These are phyloP conservation scores for Apteryx owenii DNA, from an alignment of 2,113 vertebrate genomes.

Conservation along the genomic window DNA sequence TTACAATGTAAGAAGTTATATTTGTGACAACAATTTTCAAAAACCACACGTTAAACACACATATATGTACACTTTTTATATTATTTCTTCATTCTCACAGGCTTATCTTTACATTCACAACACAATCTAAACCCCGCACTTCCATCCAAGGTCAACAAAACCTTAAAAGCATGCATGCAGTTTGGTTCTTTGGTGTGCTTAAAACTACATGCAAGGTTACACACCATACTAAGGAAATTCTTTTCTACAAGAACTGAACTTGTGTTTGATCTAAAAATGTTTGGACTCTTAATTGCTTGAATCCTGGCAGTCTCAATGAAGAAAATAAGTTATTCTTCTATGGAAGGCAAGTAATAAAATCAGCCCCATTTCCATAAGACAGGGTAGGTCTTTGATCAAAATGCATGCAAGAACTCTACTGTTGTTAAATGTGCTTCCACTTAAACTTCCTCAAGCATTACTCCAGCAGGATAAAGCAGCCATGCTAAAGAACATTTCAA, in stretches of 20 bases:
- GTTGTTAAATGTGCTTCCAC: conserved; percentile 35
- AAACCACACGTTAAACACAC: background rate
- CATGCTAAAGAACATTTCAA: conserved; percentile 17
- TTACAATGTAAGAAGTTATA: background rate
- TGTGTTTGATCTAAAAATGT: background rate
- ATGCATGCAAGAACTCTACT: background rate
- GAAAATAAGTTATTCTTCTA: background rate
- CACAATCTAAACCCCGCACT: background rate
- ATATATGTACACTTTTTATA: background rate
- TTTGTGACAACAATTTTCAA: background rate
- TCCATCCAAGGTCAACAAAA: conserved; percentile 12
- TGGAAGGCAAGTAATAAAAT: background rate
- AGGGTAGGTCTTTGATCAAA: background rate
- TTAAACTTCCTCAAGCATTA: conserved; percentile 38
- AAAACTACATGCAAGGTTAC: background rate
- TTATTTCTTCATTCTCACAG: background rate
- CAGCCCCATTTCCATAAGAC: background rate
- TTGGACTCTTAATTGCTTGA: background rate
- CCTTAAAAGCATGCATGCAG: background rate
- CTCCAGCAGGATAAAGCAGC: background rate
- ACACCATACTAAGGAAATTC: background rate
- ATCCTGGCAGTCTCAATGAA: background rate
- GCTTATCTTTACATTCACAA: background rate
- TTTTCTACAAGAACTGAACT: background rate
- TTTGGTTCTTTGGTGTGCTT: background rate